Evolutionary conservation across 2,888 invertebrate genomes (phyloP), one percentile per base, ranked within the genome.

Genomic region (Habrosyne pyritoides): DNA sequence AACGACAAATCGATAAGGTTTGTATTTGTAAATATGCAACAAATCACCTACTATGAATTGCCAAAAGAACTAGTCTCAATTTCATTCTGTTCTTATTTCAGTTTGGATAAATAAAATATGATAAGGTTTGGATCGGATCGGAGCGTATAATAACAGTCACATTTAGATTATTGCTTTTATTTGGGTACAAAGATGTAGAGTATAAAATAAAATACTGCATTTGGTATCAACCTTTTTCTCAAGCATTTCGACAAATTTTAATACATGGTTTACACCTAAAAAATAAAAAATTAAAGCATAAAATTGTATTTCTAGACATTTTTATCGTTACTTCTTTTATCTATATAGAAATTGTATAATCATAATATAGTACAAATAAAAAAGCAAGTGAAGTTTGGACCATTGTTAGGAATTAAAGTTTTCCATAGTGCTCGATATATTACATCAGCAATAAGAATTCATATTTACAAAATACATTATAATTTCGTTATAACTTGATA

Each of bases 191-290:
- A 91, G 90, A 86, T 87, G 89, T 90, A 90, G 88, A 91, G 81
- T 91, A 89, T 84, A 89, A 91, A 91, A 91, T 89, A 91, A 91
- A 91, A 91, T 91, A 91, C 91, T 91, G 91, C 91, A 89, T 91
- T 91, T 90, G 91, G 91, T 91, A 91, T 91, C 86, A 79, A 91
- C 88, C 86, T 79, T 84, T 84, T 80, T 72, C 88, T 87, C 88
- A 91, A 91, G 91, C 91, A 86, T 86, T 88, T 83, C 71, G 87
- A 86, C 89, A 89, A 89, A 89, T n/a, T n/a, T n/a, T n/a, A n/a
- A n/a, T 90, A 91, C 89, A 87, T 80, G 81, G 77, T 86, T 79
- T 77, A 89, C 81, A 87, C 83, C 87, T 89, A 90, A 83, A 77
- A 89, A 90, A 88, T 42, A 42, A 84, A 80, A 89, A 82, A 84